Base-by-base conservation (phyloP, 2,888 invertebrate genomes). In the Furcula furcula region DNA sequence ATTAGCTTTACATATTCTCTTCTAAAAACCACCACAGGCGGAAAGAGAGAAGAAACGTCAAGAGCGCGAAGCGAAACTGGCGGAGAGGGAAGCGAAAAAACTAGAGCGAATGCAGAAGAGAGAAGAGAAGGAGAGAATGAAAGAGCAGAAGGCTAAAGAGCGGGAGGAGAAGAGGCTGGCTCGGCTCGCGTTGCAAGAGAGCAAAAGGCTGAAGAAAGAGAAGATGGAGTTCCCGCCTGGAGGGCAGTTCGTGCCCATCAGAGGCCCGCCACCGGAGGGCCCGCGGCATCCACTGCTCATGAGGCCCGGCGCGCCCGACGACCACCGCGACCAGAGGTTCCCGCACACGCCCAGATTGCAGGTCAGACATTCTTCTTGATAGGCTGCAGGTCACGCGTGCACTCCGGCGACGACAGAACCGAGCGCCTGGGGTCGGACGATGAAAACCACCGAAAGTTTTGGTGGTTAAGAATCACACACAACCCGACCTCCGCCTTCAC, bases 11-110 rank as follows among this genome's bases (percentile, higher is more conserved):
- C n/a, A n/a, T n/a, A n/a, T n/a, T n/a, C n/a, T n/a, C n/a, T n/a
- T n/a, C n/a, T n/a, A 19, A 35, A 7, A 1, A 10, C 2, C 5
- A 3, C 47, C 53, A 3, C 63, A 91, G 82, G 61, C 82, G 23
- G 91, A 91, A 59, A 82, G 89, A 31, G 91, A 91, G 39, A 90
- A 89, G 56, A 90, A 90, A 45, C 72, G 89, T 0, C 88, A 84
- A 53, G 91, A 91, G 55, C 78, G 82, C 7, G 90, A 91, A 65
- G 85, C 85, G 11, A 87, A 87, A 49, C 68, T 72, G 38, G 79
- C 82, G 0, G 88, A 90, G 26, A 91, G 91, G 21, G 89, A 89
- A 56, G 86, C 88, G 7, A 76, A 77, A 27, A 72, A 76, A 32
- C 46, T 82, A 5, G 91, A 91, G 30, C 69, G 90, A 1, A 47